Base-by-base conservation (phyloP, 2,888 invertebrate species). In the Papilio protenor region DNA sequence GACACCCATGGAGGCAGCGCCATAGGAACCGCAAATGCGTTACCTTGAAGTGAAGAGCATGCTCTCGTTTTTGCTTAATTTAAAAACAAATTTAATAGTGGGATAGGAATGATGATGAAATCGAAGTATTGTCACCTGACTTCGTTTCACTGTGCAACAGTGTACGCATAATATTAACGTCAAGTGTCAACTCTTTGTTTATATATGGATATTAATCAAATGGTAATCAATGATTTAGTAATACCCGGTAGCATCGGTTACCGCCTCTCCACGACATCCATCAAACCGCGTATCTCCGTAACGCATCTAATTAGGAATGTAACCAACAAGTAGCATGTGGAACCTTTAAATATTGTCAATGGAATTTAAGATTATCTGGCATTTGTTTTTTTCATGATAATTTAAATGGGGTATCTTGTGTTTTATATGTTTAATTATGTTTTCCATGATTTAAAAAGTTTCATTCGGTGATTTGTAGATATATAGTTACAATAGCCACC, bases 181-280 rank as follows among this genome's bases (percentile, higher is more conserved):
- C 18, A 64, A 33, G 47, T 12, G 59, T 74, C 47, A 61, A 45
- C 23, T 74, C 40, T 59, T 77, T 69, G 69, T 73, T 73, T 69
- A 66, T 66, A 57, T 55, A 45, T 23, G n/a, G 40, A 33, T 55
- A 77, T 77, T 66, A 73, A 77, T 73, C 66, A 52, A 64, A 73
- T 45, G 49, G 59, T 70, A 61, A 77, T 59, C 74, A 70, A 77
- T 71, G 59, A 66, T 78, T 75, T 72, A 72, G 78, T 64, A 52
- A 70, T 78, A 75, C 77, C 74, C 78, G 71, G 78, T 78, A 78
- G 78, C 78, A 75, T 78, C 78, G 75, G 78, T 75, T 75, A 72
- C 64, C 45, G 75, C n/a, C 61, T 49, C 33, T 52, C 69, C 49
- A 49, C 73, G 77, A 75, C 77, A 77, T 77, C 74, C 74, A 77